phyloP scores from a whole-genome alignment of 1,140 invertebrate genomes.

The Drosophila hydei region DNA sequence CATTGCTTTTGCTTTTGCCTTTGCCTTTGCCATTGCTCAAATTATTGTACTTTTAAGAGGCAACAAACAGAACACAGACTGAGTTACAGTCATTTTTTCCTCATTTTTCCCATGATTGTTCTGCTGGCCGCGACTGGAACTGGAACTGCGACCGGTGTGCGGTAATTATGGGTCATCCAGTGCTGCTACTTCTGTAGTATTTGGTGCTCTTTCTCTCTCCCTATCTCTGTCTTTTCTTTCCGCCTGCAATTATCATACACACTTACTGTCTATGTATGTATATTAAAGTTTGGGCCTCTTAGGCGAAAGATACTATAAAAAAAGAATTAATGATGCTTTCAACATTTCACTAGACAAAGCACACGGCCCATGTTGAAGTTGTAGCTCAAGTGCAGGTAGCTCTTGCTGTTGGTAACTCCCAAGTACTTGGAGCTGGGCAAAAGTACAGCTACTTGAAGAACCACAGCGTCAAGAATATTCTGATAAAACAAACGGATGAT shows the following conservation, averaged over 20 bases:
- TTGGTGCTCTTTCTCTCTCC: slow-evolving; percentile 37
- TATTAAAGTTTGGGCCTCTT: slow-evolving; percentile 50
- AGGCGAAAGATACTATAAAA: slow-evolving; percentile 48
- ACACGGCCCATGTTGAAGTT: slow-evolving; percentile 27
- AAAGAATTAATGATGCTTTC: slow-evolving; percentile 77
- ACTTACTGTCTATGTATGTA: slow-evolving; percentile 30
- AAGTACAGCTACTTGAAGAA: slow-evolving; percentile 68
- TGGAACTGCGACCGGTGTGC: slow-evolving; percentile 24
- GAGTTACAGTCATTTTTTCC: slow-evolving; percentile 66
- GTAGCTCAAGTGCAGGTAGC: slow-evolving; percentile 58
- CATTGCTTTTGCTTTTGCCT: too few species aligned
- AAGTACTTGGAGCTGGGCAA: slow-evolving; percentile 28
- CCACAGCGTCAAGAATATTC: slow-evolving; percentile 43
- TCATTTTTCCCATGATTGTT: slow-evolving; percentile 79
- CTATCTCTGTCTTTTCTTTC: slow-evolving; percentile 54
- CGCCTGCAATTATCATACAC: slow-evolving; percentile 75
- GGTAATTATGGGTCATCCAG: slow-evolving; percentile 78
- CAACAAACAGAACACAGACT: slow-evolving; percentile 16
- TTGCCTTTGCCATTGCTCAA: slow-evolving; percentile 68
- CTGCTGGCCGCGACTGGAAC: slow-evolving; percentile 36
- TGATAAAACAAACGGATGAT: slow-evolving; percentile 63
- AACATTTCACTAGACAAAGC: slow-evolving; percentile 78
- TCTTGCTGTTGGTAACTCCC: slow-evolving; percentile 19
- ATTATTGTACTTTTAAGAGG: slow-evolving; percentile 70
- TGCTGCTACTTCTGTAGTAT: slow-evolving; percentile 36